Base-by-base conservation (phyloP, 2,888 invertebrate species). In the Lasioglossum morio region DNA sequence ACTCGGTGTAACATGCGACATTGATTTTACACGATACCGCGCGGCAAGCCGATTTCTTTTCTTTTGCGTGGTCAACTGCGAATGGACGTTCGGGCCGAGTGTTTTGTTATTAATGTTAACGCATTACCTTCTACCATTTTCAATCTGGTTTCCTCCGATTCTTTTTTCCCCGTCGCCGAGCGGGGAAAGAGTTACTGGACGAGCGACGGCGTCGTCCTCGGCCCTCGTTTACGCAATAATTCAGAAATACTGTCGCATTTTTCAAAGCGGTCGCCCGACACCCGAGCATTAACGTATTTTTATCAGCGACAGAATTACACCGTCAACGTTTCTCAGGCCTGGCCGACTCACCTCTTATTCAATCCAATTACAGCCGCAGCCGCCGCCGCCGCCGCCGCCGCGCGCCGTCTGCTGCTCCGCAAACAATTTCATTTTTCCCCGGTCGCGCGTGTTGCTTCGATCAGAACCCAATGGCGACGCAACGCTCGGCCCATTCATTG, bases 401-500 rank as follows among this genome's bases (percentile, higher is more conserved):
- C 30, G 53, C 16, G 16, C 16, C 16, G 46, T n/a, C n/a, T 46
- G 60, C 72, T 60, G 60, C 46, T 46, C 53, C 43, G 46, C 79
- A 60, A 72, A 85, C 78, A 85, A 85, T 84, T 85, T 85, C 84
- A 84, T 75, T 85, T 84, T 85, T 85, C 85, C 85, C 75, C 84
- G 27, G 23, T 23, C 74, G 34, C 78, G 63, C 72, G 72, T 69
- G 84, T 84, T 78, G 60, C 70, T 78, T 63, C 78, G 19, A 43
- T 30, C 57, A 69, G n/a, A 53, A 10, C n/a, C 72, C 37, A 19
- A 4, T 16, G 60, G 60, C 63, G 66, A 69, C 69, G 69, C 40
- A 23, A 34, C 27, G 34, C 69, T 43, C 70, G 75, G 66, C 85
- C 85, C 85, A 76, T 85, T 85, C 85, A 85, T 85, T 85, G 85